phyloP scores from a whole-genome alignment of 2,888 invertebrate species.

The Drosophila pseudotalamancana region DNA sequence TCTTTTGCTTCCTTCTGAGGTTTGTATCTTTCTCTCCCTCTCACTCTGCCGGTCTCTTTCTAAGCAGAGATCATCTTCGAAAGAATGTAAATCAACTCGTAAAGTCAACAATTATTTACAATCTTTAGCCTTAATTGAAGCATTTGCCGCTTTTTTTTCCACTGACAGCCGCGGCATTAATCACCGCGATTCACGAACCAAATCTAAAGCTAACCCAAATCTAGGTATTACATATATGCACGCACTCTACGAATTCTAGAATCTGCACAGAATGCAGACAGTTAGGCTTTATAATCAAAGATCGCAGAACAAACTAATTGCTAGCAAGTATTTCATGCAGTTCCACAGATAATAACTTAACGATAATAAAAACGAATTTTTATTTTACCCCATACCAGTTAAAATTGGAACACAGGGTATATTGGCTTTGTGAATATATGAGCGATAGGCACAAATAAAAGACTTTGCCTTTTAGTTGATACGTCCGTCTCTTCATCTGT shows the following conservation, averaged over 20 bases:
- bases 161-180: slow-evolving; percentile 27
- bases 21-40: neutral
- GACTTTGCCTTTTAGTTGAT: too few species aligned
- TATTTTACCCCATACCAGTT: neutral
- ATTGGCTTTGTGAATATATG: too few species aligned
- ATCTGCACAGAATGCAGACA: slow-evolving; percentile 42
- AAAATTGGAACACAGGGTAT: too few species aligned
- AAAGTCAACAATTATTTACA: slow-evolving; percentile 29
- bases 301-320: slow-evolving; percentile 34
- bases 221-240: slow-evolving; percentile 32
- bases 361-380: slow-evolving; percentile 56
- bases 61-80: slow-evolving; percentile 2
- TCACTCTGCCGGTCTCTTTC: neutral
- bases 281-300: slow-evolving; percentile 52
- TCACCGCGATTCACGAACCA: slow-evolving; percentile 48
- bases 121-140: slow-evolving; percentile 49
- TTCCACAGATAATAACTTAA: slow-evolving; percentile 36
- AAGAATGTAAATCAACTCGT: slow-evolving; percentile 16
- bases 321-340: slow-evolving; percentile 19
- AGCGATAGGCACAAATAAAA: too few species aligned
- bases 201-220: slow-evolving; percentile 62
- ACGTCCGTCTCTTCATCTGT: too few species aligned
- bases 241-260: slow-evolving; percentile 35
- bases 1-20: neutral
- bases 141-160: slow-evolving; percentile 36